Evolutionary conservation across 1,140 invertebrate genomes (phyloP), one percentile per base, ranked within the genome.

Genomic region (Stratiolaelaps scimitus): DNA sequence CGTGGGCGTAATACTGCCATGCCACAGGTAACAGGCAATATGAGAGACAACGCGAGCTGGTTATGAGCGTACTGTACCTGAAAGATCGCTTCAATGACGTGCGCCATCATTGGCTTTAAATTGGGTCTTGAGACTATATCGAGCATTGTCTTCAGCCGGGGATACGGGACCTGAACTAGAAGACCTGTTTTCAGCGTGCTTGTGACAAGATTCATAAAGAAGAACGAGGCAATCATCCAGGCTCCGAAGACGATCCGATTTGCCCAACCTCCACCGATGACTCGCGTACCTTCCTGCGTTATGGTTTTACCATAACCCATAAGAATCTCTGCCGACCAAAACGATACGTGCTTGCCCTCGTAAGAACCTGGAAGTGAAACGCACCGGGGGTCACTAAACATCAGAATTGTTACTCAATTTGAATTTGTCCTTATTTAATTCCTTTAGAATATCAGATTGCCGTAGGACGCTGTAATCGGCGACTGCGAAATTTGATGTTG

Each of bases 181-280:
- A 45, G 44, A 13, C 44, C 44, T 13, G 13, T 45, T n/a, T 45
- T 45, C 44, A 45, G 44, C 13, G 13, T 13, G n/a, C 44, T 45
- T n/a, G 44, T 45, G 13, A 45, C 13, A 13, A 13, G 13, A n/a
- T 45, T 45, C 44, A 45, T 45, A n/a, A 45, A 45, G 44, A 45
- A 45, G 44, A 45, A 45, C n/a, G 44, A 45, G 13, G 44, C 44
- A 45, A 45, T 45, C 44, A 45, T 45, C 44, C 44, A 45, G 44
- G n/a, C 13, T 13, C 44, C 44, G 44, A 45, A 45, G n/a, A 45
- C n/a, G 13, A 45, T 45, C n/a, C 44, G 44, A 45, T 45, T 45
- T n/a, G 44, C n/a, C 44, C 44, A 45, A 13, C 44, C 44, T 45
- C 44, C 44, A 13, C 44, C 44, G n/a, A 45, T 45, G 44, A 45